These are phyloP conservation scores for Caenorhabditis afra DNA, from an alignment of 2,888 invertebrate genomes.

Conservation along the genomic window DNA sequence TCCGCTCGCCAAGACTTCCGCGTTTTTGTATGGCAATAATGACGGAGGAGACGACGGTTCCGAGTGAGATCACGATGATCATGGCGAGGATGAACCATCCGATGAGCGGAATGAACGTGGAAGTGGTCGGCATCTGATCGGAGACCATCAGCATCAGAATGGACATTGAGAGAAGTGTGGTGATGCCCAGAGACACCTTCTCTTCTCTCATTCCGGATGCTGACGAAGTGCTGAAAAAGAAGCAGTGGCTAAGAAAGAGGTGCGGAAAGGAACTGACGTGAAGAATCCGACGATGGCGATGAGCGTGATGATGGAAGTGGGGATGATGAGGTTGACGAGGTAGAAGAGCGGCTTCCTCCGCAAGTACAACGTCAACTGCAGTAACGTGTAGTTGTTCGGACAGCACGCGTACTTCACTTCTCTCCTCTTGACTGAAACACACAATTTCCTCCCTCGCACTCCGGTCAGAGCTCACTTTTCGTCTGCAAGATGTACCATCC, in stretches of 20 bases:
- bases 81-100: slow-evolving; percentile 83
- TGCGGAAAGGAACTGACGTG: slow-evolving; percentile 75
- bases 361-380: slow-evolving; percentile 76
- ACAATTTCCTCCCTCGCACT: background rate
- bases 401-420: slow-evolving; percentile 80
- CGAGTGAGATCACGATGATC: slow-evolving; percentile 82
- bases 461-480: slow-evolving; percentile 57
- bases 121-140: slow-evolving; percentile 83
- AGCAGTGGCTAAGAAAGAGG: background rate
- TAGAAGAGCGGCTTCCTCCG: slow-evolving; percentile 80
- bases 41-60: slow-evolving; percentile 82
- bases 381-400: slow-evolving; percentile 79
- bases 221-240: slow-evolving; percentile 80
- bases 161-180: slow-evolving; percentile 82
- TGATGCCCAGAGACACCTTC: slow-evolving; percentile 82
- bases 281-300: slow-evolving; percentile 81
- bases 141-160: slow-evolving; percentile 82
- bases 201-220: slow-evolving; percentile 81
- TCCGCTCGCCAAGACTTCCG: slow-evolving; percentile 77
- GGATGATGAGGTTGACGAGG: slow-evolving; percentile 79
- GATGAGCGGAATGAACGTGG: slow-evolving; percentile 82
- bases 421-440: slow-evolving; percentile 70
- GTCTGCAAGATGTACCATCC: slow-evolving; percentile 79
- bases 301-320: slow-evolving; percentile 79
- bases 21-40: slow-evolving; percentile 82